Base-by-base conservation (phyloP, 2,113 vertebrate genomes). In the Synodontis membranacea region DNA sequence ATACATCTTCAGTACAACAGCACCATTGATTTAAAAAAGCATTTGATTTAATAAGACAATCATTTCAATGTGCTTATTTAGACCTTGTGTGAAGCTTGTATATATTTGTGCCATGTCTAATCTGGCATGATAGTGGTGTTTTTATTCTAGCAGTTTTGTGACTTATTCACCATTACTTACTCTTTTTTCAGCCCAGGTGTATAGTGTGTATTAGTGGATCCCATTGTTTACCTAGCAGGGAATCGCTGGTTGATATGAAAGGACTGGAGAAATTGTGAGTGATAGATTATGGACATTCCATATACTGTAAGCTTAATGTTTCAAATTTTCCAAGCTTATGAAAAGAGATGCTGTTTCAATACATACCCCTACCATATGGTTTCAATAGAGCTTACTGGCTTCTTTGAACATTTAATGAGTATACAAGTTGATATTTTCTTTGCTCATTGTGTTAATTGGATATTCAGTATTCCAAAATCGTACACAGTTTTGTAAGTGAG, bases 161-260 rank as follows among this genome's bases (percentile, higher is more conserved):
- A 46, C 21, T 64, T 28, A 44, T 17, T 58, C 2, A 48, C n/a
- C 37, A 23, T 42, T 23, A 44, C 21, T 72, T 72, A 44, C 37
- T 84, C 25, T 52, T 25, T 44, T 84, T 81, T 42, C 85, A 93
- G 93, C 93, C 91, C 52, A 91, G 80, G n/a, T 93, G 92, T 84
- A 56, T 93, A 87, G 85, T 93, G 14, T 91, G 89, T 87, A 75
- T 91, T 46, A 93, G 90, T 68, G 91, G 91, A 72, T 89, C 83
- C 72, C 92, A 93, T 50, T 58, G 89, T 60, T 75, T 88, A 25
- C 68, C 80, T 3, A 25, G 83, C 3, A 70, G 64, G 19, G 85
- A 88, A 64, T 86, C 84, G 31, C 44, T 88, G 44, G 50, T 64
- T 46, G 87, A 90, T 58, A 28, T 89, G 19, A 89, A 88, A 50